phyloP scores from a whole-genome alignment of 2,113 vertebrate genomes.

The Apteryx mantelli region DNA sequence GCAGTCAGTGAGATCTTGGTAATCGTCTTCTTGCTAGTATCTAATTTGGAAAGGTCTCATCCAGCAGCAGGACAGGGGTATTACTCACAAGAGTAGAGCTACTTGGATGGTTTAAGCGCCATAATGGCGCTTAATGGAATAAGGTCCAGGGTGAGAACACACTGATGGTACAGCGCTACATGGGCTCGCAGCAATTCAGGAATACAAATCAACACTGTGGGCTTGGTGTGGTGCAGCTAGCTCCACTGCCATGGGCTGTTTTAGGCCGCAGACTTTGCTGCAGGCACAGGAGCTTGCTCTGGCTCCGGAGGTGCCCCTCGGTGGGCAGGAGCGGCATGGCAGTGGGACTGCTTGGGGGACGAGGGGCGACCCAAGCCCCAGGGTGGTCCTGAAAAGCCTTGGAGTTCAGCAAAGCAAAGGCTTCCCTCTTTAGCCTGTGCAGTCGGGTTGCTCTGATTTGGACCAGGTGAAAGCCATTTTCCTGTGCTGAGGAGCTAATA shows the following conservation, averaged over 20 bases:
- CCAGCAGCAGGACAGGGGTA: too few relatives aligned
- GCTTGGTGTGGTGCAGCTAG: too few relatives aligned
- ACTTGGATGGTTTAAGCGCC: neutral
- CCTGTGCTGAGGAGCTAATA: neutral
- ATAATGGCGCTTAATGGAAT: too few relatives aligned
- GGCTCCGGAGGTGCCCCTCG: too few relatives aligned
- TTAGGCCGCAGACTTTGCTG: neutral
- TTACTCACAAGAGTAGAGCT: neutral
- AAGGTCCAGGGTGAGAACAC: too few relatives aligned
- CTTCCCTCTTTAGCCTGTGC: neutral
- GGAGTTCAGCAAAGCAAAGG: neutral
- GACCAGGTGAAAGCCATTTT: neutral
- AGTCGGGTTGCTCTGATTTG: neutral
- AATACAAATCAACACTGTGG: too few relatives aligned
- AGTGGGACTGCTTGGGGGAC: fast-evolving
- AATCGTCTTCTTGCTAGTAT: neutral
- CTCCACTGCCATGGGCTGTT: too few relatives aligned
- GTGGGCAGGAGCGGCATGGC: neutral
- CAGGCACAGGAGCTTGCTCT: neutral
- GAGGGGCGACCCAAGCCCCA: neutral
- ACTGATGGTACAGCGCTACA: too few relatives aligned
- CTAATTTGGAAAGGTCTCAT: neutral
- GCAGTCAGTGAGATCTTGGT: neutral
- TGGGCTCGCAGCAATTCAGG: too few relatives aligned
- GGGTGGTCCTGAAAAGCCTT: neutral